phyloP scores from a whole-genome alignment of 2,113 vertebrate species.

The Tringa solitaria region DNA sequence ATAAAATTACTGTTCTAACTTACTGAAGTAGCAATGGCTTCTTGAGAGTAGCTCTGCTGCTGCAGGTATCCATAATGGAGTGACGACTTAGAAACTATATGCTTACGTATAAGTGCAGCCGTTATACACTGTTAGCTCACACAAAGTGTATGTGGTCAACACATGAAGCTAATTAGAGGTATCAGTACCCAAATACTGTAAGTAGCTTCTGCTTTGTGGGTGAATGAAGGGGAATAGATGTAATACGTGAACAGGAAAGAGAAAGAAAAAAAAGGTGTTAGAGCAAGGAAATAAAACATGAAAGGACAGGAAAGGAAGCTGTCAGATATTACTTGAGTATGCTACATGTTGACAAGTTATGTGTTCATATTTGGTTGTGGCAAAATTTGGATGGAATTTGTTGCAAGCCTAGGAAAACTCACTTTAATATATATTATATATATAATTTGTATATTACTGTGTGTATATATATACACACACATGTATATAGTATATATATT shows the following conservation, averaged over 20 bases:
- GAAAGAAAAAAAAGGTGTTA: background rate
- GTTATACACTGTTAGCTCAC: accelerated
- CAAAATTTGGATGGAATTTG: background rate
- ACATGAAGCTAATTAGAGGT: background rate
- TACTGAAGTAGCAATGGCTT: background rate
- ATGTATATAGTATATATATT: no score
- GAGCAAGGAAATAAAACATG: background rate
- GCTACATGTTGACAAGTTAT: background rate
- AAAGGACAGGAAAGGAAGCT: background rate
- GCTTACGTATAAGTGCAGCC: background rate
- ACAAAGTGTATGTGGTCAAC: background rate
- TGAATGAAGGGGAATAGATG: background rate
- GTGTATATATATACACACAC: no score
- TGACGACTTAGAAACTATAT: background rate
- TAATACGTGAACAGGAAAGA: background rate
- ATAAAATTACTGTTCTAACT: background rate
- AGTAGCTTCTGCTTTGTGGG: background rate
- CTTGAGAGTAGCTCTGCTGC: background rate
- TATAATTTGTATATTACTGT: no score
- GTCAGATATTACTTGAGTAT: background rate
- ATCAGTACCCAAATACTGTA: background rate
- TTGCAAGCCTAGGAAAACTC: background rate
- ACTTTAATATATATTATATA: background rate
- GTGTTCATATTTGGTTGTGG: background rate
- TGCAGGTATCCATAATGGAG: background rate